Base-by-base conservation (phyloP, 37 sponge, comb jelly and placozoan genomes). In the Hexactinellida sp. region DNA sequence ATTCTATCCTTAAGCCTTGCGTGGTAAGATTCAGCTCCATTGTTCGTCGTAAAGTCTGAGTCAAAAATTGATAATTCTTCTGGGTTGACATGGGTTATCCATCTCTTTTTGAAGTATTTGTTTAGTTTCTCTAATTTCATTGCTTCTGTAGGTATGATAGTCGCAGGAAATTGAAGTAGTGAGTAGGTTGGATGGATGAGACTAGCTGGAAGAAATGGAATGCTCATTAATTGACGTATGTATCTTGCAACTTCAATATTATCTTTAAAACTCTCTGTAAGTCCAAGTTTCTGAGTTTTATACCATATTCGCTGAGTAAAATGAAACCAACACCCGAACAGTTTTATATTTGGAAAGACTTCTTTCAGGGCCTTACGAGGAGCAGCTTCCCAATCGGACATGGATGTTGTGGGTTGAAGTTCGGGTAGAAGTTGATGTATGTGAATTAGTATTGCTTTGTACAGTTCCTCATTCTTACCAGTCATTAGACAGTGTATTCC, bases 51-150 rank as follows among this genome's bases (percentile, higher is more conserved):
- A 63, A 63, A 25, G 5, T 63, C 34, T 63, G 76, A 63, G 30
- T 63, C 76, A 63, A 63, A 63, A 25, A 63, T 63, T n/a, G 76
- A 63, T 63, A 63, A 7, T 63, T 63, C 76, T 63, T 63, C 76
- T 63, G 76, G 28, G 30, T n/a, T 63, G 21, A 63, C 30, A 25
- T 63, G 76, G 30, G 3, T n/a, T 10, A 63, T 10, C 76, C 76
- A 63, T n/a, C 76, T 63, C 30, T 28, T 63, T 63, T n/a, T 63
- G 30, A 63, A 63, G 76, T 63, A 63, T 63, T 63, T 63, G 28
- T 63, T 63, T 63, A 63, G 76, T 25, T n/a, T 63, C 13, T 63
- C 28, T 28, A 63, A 63, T 63, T n/a, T 10, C 76, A 63, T 25
- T 10, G 21, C 30, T 25, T 63, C 76, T 25, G 76, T 25, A n/a